A percentile compares a stretch with the other conserved stretches of the same genome.
These are phyloP conservation scores for Ecdyonurus torrentis DNA, from an alignment of 2,888 invertebrate genomes.

Conservation along the genomic window DNA sequence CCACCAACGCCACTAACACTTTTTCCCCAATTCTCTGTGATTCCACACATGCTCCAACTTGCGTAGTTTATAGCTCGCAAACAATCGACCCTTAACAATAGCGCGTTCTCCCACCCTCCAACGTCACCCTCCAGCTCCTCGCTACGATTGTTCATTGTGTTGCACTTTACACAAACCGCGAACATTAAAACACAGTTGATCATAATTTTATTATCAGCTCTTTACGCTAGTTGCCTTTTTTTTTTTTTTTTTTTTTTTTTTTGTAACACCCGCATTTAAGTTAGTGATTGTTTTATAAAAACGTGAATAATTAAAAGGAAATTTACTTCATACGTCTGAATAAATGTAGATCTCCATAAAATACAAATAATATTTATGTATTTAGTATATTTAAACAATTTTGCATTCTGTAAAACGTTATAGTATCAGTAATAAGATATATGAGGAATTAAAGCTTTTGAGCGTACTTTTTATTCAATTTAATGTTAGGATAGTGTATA, in stretches of 20 bases:
- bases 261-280: no score
- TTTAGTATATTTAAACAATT: no score
- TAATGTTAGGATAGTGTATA: not conserved
- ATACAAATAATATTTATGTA: no score
- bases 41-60: not conserved
- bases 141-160: no score
- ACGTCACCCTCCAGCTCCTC: not conserved
- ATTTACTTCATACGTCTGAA: no score
- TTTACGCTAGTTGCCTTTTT: not conserved
- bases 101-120: not conserved
- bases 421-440: not conserved
- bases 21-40: not conserved
- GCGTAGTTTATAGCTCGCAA: not conserved
- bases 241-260: not conserved
- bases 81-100: not conserved
- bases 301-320: no score
- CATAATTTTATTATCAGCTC: not conserved
- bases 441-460: not conserved
- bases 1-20: not conserved
- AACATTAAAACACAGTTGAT: not conserved
- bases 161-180: not conserved
- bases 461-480: not conserved
- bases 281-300: not conserved
- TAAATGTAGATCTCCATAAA: no score
- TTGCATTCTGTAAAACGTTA: not conserved